Percentiles rank a stretch among this genome's conserved stretches.
Evolutionary conservation across 2,113 vertebrate genomes (phyloP).

Genomic region (Melanotaenia duboulayi): DNA sequence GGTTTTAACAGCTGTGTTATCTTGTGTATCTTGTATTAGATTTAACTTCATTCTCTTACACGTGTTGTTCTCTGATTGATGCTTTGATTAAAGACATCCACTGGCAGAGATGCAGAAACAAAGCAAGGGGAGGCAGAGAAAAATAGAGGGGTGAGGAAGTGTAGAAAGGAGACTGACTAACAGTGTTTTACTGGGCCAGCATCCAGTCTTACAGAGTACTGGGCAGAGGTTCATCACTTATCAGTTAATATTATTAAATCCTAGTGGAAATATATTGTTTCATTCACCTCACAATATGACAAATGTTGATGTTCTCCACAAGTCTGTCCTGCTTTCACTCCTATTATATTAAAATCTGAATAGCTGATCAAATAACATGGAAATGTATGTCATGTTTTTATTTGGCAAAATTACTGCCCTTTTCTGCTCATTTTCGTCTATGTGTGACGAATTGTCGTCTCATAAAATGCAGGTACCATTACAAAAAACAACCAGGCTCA

Average conservation of each 20-base stretch:
- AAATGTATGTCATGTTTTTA: neutral
- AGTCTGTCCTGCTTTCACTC: too few relatives aligned
- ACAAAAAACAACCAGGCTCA: too few relatives aligned
- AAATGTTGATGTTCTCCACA: neutral
- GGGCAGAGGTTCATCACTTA: neutral
- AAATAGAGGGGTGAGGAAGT: neutral
- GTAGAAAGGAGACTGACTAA: neutral
- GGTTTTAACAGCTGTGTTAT: constrained; percentile 77
- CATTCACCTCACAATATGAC: neutral
- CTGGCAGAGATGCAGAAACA: constrained; percentile 42
- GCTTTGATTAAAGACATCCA: constrained; percentile 74
- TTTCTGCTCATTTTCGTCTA: neutral
- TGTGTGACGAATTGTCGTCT: neutral
- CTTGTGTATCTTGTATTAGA: constrained; percentile 75
- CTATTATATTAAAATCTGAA: neutral
- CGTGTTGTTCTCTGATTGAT: constrained; percentile 67
- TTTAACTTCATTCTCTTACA: constrained; percentile 72
- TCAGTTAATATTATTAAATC: neutral
- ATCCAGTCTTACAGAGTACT: neutral
- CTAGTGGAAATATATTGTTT: neutral
- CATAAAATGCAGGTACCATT: neutral
- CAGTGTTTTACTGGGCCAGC: constrained; percentile 1
- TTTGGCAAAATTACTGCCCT: too few relatives aligned
- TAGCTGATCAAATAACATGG: neutral
- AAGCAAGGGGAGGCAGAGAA: neutral